These are phyloP conservation scores for Catajapyx aquilonaris DNA, from an alignment of 1,140 invertebrate species.

Conservation along the genomic window DNA sequence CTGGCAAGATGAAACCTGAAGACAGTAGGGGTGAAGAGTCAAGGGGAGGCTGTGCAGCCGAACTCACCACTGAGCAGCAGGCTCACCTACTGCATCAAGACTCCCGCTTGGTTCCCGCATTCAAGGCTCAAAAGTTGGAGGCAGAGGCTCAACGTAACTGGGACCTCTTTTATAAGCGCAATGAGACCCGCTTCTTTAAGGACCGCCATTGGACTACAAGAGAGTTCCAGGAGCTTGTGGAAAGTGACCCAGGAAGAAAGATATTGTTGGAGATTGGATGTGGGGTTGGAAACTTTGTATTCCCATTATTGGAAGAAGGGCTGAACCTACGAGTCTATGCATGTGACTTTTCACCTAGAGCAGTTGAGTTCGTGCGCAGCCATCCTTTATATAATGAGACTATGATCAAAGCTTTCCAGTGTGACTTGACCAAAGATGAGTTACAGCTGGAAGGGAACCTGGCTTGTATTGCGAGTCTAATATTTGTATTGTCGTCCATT, in stretches of 20 bases:
- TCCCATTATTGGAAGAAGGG: conserved; percentile 68
- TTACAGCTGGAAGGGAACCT: no score
- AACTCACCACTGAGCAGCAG: no score
- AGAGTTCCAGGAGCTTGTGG: conserved; percentile 68
- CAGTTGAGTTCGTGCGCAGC: conserved; percentile 64
- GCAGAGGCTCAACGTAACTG: conserved; percentile 75
- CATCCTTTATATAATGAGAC: conserved; percentile 36
- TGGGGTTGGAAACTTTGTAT: conserved; percentile 93
- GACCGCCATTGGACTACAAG: conserved; percentile 91
- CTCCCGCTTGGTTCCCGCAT: no score
- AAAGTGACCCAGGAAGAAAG: conserved; percentile 11
- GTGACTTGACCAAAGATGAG: conserved; percentile 25
- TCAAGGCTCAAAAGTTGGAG: conserved; percentile 65
- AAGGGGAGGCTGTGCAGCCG: no score
- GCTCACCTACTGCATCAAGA: no score
- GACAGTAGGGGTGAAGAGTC: no score
- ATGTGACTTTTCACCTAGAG: conserved; percentile 84
- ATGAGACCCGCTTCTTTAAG: conserved; percentile 81
- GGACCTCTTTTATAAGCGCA: conserved; percentile 96
- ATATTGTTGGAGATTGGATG: conserved; percentile 76
- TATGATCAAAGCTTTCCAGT: conserved; percentile 48
- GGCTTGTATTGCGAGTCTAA: conserved; percentile 41
- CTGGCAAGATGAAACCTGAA: no score
- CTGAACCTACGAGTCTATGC: conserved; percentile 54
- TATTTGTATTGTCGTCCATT: conserved; percentile 63